Base-by-base conservation (phyloP, 2,797 vertebrate genomes). In the Mallotus villosus region DNA sequence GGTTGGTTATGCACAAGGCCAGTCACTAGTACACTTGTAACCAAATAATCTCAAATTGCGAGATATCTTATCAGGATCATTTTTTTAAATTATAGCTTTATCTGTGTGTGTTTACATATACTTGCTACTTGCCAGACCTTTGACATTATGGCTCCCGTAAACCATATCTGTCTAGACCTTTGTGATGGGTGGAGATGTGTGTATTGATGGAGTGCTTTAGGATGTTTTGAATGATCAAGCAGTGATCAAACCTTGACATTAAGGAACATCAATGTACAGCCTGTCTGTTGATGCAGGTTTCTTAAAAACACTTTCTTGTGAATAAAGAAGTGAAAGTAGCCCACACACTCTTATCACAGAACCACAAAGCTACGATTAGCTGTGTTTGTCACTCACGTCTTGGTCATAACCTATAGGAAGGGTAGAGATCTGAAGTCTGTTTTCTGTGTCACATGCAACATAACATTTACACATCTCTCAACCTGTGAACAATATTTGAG, bases 301-400 rank as follows among this genome's bases (percentile, higher is more conserved):
- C n/a, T n/a, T 27, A 46, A 51, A 34, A 21, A 68, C 72, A 80
- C 69, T 29, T 64, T 6, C 1, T 2, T 55, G 60, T 41, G 22
- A 64, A 53, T 22, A 17, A 34, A 68, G 81, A 81, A 82, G 72
- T 77, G 76, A 78, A 74, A 73, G 11, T 34, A 19, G 57, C 58
- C 24, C 1, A 6, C 1, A 6, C 21, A 51, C 46, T 19, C 51
- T n/a, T 55, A 46, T 46, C 41, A 12, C 9, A 46, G 41, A 3
- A 11, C 11, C 41, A 46, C 41, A 46, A 41, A 41, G 8, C 37
- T 41, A 1, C 12, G 9, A 9, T 41, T 41, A n/a, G 37, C 8
- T 41, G 41, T 14, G 12, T 46, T 46, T 46, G 41, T 46, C 41
- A 14, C 41, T 12, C 12, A 14, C 11, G 3, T 46, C 41, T 46